Evolutionary conservation across 1,140 invertebrate species (phyloP).

Genomic region (Dolichoris vasculosae): DNA sequence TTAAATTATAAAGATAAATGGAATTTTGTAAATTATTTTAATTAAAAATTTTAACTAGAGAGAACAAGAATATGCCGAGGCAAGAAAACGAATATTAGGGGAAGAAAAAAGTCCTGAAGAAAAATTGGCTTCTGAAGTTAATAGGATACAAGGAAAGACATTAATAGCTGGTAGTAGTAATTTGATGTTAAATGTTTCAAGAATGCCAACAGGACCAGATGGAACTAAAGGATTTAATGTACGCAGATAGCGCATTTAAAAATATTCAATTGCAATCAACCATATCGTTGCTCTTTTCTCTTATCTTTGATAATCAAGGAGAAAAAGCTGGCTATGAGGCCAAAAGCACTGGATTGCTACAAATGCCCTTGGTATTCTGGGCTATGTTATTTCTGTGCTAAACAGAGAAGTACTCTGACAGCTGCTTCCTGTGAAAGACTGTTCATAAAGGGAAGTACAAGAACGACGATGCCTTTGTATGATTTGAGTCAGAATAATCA

Average conservation of each 20-base stretch:
- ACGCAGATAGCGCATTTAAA: constrained; percentile 74
- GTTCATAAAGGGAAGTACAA: constrained; percentile 33
- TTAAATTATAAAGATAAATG: constrained; percentile 4
- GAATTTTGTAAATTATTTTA: constrained; percentile 12
- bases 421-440: constrained; percentile 27
- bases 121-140: constrained; percentile 78
- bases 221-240: constrained; percentile 77
- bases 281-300: constrained; percentile 63
- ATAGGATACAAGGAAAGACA: constrained; percentile 68
- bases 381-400: constrained; percentile 14
- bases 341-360: constrained; percentile 61
- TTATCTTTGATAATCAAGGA: constrained; percentile 55
- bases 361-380: constrained; percentile 43
- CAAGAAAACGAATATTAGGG: constrained; percentile 87
- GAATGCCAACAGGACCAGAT: constrained; percentile 77
- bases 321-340: constrained; percentile 70
- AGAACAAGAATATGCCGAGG: constrained; percentile 91
- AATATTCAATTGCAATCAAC: constrained; percentile 56
- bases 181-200: constrained; percentile 70
- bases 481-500: constrained; percentile 40
- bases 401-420: constrained; percentile 10
- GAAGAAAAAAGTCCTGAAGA: constrained; percentile 86
- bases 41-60: constrained; percentile 70
- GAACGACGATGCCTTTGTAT: constrained; percentile 50
- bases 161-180: constrained; percentile 50